Conservation (phyloP, 2,888 invertebrate species). For the Atrina japonica region DNA sequence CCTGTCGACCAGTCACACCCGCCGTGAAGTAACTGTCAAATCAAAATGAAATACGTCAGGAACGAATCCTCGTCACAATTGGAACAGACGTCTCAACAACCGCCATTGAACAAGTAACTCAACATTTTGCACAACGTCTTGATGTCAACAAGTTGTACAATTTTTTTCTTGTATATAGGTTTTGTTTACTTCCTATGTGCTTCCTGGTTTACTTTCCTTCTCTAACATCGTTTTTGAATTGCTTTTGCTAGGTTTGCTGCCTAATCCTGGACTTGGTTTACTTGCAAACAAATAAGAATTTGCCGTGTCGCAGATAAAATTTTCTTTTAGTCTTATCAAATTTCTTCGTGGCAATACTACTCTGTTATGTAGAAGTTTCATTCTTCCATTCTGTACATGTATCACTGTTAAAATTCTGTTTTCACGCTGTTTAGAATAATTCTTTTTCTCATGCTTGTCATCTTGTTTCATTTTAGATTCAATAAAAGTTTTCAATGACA, state of each 20-base stretch:
- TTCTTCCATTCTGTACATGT: background rate
- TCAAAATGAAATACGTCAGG: too few relatives aligned
- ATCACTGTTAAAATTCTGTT: background rate
- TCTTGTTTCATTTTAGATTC: constrained; percentile 15
- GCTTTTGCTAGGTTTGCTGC: too few relatives aligned
- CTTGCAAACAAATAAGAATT: too few relatives aligned
- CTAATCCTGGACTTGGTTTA: too few relatives aligned
- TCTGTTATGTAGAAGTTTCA: background rate
- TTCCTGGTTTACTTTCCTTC: background rate
- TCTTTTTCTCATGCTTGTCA: background rate
- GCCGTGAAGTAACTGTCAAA: too few relatives aligned
- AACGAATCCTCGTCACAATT: too few relatives aligned
- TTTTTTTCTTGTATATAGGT: constrained; percentile 6
- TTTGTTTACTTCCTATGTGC: background rate
- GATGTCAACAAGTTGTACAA: constrained; percentile 6
- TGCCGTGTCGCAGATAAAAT: too few relatives aligned
- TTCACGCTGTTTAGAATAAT: background rate
- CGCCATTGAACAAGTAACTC: too few relatives aligned
- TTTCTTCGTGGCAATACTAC: too few relatives aligned
- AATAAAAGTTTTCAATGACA: background rate
- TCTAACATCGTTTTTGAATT: background rate
- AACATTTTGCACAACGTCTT: background rate
- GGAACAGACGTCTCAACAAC: too few relatives aligned
- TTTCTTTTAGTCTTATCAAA: too few relatives aligned
- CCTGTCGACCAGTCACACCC: too few relatives aligned